Evolutionary conservation across 2,797 vertebrate species (phyloP).

Genomic region (Amniataba percoides): DNA sequence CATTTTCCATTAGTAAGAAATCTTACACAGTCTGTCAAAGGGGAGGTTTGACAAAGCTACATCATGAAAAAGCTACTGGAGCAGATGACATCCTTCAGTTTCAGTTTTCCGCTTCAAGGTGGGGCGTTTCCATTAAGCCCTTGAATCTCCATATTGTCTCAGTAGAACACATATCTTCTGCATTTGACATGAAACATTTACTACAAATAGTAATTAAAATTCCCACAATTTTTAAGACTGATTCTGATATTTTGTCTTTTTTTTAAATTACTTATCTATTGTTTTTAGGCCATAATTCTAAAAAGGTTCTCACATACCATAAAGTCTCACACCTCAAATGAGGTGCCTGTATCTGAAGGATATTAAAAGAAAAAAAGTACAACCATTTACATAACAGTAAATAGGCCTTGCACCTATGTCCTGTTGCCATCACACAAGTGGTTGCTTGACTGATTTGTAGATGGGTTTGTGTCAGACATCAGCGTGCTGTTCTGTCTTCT

Average conservation of each 20-base stretch:
- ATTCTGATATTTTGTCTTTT: background rate
- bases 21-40: background rate
- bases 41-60: slow-evolving; percentile 24
- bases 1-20: background rate
- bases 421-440: too few species aligned
- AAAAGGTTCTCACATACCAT: background rate
- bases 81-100: slow-evolving; percentile 6
- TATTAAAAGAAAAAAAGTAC: too few species aligned
- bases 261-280: background rate
- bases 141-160: slow-evolving; percentile 2
- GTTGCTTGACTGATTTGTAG: too few species aligned
- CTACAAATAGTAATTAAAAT: too few species aligned
- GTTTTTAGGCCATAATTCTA: background rate
- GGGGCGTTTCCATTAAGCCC: slow-evolving; percentile 1
- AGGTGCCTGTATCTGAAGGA: too few species aligned
- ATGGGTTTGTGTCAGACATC: too few species aligned
- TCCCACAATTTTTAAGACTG: too few species aligned
- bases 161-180: background rate
- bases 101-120: background rate
- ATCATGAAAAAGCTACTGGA: slow-evolving; percentile 23
- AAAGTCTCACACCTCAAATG: background rate
- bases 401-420: too few species aligned
- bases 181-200: slow-evolving; percentile 5
- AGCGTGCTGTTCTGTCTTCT: too few species aligned
- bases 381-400: too few species aligned